Conservation (phyloP, 2,888 invertebrate species). For the Sycophila texana region DNA sequence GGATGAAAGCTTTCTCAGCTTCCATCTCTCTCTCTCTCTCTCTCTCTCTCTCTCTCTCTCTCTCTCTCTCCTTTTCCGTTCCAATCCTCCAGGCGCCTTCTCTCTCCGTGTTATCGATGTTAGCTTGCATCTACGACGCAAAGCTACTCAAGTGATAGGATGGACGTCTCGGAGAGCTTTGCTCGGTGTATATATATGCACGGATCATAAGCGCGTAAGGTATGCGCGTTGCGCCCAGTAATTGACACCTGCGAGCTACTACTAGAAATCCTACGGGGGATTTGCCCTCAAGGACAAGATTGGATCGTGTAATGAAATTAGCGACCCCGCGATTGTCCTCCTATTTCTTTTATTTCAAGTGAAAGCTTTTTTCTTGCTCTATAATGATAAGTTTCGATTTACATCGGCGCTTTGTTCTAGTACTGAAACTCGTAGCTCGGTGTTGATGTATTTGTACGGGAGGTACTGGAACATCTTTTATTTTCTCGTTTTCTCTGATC, state of each 20-base stretch:
- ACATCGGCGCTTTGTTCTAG: too few species aligned
- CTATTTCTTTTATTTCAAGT: too few species aligned
- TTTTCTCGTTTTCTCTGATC: too few species aligned
- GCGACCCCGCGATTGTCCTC: too few species aligned
- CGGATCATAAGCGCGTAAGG: background rate
- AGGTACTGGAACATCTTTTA: too few species aligned
- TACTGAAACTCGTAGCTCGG: too few species aligned
- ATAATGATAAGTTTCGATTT: too few species aligned
- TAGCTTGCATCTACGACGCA: background rate
- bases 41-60: background rate
- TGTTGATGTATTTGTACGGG: too few species aligned
- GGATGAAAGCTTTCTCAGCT: background rate
- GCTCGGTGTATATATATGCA: background rate
- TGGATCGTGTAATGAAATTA: too few species aligned
- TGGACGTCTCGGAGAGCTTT: constrained; percentile 18
- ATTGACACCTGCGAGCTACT: background rate
- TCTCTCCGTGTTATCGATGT: constrained; percentile 8
- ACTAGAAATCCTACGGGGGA: too few species aligned
- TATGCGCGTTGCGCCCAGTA: background rate
- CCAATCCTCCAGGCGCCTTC: background rate
- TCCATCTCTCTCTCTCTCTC: constrained; percentile 3
- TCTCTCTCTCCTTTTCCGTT: background rate
- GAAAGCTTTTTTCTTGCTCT: too few species aligned
- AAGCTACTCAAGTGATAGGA: background rate
- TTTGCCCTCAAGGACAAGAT: too few species aligned